Conservation (phyloP, 2,888 invertebrate species). For the Leistus spinibarbis region DNA sequence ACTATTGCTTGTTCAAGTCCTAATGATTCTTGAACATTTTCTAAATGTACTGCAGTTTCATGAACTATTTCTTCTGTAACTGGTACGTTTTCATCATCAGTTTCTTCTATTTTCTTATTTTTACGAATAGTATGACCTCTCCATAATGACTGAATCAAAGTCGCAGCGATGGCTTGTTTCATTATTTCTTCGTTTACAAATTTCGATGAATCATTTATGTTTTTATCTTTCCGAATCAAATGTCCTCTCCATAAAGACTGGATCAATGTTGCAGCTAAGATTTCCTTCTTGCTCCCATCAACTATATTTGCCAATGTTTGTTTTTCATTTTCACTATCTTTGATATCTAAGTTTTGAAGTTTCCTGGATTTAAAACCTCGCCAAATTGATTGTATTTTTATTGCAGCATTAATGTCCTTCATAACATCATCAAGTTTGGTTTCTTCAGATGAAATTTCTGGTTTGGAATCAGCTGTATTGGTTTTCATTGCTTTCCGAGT, state of each 20-base stretch:
- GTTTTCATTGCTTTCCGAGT: neutral
- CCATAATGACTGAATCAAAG: conserved; percentile 20
- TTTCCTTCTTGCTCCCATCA: neutral
- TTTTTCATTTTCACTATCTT: neutral
- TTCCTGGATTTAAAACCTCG: conserved; percentile 3
- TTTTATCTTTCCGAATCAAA: conserved; percentile 17
- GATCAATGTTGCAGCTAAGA: conserved; percentile 18
- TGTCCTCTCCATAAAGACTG: conserved; percentile 26
- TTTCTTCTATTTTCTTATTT: neutral
- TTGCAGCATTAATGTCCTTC: neutral
- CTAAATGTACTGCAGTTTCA: conserved; percentile 33
- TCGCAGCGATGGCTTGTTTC: neutral
- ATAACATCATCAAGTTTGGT: neutral
- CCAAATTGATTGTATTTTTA: conserved; percentile 5
- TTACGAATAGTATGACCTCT: conserved; percentile 41
- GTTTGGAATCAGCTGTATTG: conserved; percentile 9
- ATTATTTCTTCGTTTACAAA: neutral
- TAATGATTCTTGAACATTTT: conserved; percentile 35
- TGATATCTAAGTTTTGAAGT: conserved; percentile 4
- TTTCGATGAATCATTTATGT: neutral
- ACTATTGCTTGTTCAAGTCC: too few relatives aligned
- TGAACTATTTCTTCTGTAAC: conserved; percentile 30
- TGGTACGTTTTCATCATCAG: neutral
- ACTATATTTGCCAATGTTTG: neutral
- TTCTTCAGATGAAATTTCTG: neutral